These are phyloP conservation scores for Trachelus troglodyta DNA, from an alignment of 2,888 invertebrate species.

Conservation along the genomic window DNA sequence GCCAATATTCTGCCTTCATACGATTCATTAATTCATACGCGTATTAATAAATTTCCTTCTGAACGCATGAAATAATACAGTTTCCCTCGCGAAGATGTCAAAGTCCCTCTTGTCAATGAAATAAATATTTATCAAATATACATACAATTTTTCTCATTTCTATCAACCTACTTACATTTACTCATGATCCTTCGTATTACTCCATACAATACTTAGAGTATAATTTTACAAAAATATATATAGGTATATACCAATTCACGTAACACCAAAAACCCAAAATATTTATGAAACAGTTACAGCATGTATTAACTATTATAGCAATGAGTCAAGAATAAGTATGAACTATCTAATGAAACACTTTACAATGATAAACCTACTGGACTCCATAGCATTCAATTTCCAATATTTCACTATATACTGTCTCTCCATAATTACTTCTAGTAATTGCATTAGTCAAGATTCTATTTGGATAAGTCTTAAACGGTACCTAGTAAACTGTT, in stretches of 20 bases:
- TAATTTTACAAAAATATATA: no score
- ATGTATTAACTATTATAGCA: neutral
- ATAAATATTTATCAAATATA: constrained; percentile 7
- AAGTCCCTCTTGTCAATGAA: constrained; percentile 5
- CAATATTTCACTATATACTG: neutral
- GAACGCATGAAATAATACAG: neutral
- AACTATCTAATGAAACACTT: neutral
- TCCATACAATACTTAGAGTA: no score
- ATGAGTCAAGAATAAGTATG: neutral
- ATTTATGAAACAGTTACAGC: neutral
- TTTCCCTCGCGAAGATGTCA: neutral
- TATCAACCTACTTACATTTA: neutral
- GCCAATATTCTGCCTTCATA: neutral
- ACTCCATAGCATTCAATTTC: neutral
- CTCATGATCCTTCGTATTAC: neutral
- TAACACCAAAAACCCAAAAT: neutral
- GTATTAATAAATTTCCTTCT: neutral
- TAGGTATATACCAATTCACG: neutral
- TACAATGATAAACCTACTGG: no score
- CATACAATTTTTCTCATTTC: neutral
- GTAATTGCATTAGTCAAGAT: neutral
- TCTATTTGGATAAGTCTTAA: neutral
- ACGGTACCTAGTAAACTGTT: neutral
- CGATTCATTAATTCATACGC: neutral
- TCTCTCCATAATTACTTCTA: neutral